These are phyloP conservation scores for Hipposideros armiger DNA, from an alignment of 2,113 vertebrate genomes.

Conservation along the genomic window DNA sequence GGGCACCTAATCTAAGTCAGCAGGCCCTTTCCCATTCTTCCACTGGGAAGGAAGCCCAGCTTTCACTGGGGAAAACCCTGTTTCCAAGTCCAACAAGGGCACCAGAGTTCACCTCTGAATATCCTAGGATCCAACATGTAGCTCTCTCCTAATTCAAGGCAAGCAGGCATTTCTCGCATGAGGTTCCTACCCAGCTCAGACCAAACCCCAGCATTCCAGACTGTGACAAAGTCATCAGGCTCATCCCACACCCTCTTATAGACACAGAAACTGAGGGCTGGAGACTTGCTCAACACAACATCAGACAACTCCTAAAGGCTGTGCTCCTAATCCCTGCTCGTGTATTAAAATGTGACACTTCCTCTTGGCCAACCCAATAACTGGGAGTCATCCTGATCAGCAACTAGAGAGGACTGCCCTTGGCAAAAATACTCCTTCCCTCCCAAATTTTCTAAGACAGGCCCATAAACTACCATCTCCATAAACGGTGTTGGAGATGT, in stretches of 20 bases:
- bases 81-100: background rate
- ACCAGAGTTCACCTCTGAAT: background rate
- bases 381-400: background rate
- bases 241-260: background rate
- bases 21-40: background rate
- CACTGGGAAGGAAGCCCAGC: background rate
- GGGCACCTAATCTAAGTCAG: constrained; percentile 52
- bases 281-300: constrained; percentile 20
- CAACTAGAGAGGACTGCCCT: background rate
- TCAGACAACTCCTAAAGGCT: background rate
- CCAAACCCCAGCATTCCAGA: background rate
- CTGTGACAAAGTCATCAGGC: background rate
- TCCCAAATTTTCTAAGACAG: constrained; percentile 15
- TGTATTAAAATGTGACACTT: background rate
- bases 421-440: background rate
- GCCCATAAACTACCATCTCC: background rate
- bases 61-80: constrained; percentile 30
- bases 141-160: background rate
- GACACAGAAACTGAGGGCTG: constrained; percentile 1
- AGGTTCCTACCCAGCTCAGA: background rate
- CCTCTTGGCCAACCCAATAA: background rate
- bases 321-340: background rate
- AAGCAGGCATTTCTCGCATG: background rate
- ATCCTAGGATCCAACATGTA: background rate
- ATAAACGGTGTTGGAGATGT: background rate